phyloP scores from a whole-genome alignment of 1,140 invertebrate genomes.

The Trachelipus rathkii region DNA sequence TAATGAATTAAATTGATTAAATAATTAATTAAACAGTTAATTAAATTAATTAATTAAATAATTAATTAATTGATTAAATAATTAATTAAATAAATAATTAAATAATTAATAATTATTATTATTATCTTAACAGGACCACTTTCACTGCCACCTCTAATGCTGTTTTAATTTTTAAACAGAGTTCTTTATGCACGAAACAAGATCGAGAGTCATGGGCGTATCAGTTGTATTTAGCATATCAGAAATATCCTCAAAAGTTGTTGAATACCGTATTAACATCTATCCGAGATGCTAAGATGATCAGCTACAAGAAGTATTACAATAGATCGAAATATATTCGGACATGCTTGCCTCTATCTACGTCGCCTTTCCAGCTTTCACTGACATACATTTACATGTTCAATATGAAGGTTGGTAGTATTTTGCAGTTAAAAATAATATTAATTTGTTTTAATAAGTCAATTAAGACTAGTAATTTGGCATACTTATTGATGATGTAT shows the following conservation, averaged over 20 bases:
- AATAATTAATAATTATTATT: too few species aligned
- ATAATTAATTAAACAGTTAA: too few species aligned
- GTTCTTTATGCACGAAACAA: constrained; percentile 59
- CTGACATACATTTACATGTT: constrained; percentile 53
- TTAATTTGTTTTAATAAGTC: too few species aligned
- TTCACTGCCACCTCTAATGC: too few species aligned
- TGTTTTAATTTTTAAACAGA: constrained; percentile 47
- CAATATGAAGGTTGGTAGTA: constrained; percentile 31
- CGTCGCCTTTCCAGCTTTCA: constrained; percentile 57
- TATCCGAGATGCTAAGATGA: constrained; percentile 46
- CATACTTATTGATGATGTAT: too few species aligned
- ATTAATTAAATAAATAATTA: too few species aligned
- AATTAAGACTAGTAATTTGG: too few species aligned
- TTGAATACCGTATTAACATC: constrained; percentile 59
- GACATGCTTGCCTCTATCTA: constrained; percentile 56
- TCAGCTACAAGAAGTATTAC: constrained; percentile 52
- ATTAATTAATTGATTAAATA: too few species aligned
- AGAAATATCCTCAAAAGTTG: constrained; percentile 63
- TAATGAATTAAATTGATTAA: too few species aligned
- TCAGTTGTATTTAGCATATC: constrained; percentile 66
- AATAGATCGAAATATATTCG: constrained; percentile 36
- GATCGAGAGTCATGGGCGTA: constrained; percentile 61
- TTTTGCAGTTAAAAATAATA: too few species aligned
- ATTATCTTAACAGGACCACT: too few species aligned
- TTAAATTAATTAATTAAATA: too few species aligned